Evolutionary conservation across 2,888 invertebrate species (phyloP).

Genomic region (Tinea pellionella): DNA sequence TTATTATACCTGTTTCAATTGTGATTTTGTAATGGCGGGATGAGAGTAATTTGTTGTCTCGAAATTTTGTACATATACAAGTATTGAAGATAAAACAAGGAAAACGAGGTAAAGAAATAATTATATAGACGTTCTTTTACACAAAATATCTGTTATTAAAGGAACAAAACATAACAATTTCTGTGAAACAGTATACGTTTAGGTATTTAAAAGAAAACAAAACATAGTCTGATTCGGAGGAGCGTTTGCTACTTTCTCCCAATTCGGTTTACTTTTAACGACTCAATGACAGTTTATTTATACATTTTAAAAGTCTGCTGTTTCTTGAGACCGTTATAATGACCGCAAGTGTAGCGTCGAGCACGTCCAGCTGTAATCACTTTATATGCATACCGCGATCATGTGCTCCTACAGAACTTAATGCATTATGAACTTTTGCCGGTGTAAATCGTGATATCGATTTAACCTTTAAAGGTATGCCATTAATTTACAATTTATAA

Average conservation of each 20-base stretch:
- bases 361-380: background rate
- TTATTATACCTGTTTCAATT: too few relatives aligned
- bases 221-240: background rate
- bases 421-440: background rate
- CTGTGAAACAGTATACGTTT: background rate
- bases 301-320: background rate
- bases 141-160: background rate
- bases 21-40: background rate
- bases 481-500: background rate
- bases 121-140: background rate
- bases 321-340: background rate
- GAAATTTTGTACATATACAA: background rate
- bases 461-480: background rate
- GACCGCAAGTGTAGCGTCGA: background rate
- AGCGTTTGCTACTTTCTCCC: constrained; percentile 5
- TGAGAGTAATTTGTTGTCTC: background rate
- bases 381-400: constrained; percentile 11
- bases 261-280: background rate
- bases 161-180: background rate
- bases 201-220: constrained; percentile 4
- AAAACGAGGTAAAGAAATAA: background rate
- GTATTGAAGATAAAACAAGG: background rate
- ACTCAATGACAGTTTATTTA: constrained; percentile 11
- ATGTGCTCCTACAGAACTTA: background rate
- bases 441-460: background rate